A percentile compares a stretch with the other conserved stretches of the same genome.
phyloP scores from a whole-genome alignment of 1,140 invertebrate species.

The Pseudoatta argentina region DNA sequence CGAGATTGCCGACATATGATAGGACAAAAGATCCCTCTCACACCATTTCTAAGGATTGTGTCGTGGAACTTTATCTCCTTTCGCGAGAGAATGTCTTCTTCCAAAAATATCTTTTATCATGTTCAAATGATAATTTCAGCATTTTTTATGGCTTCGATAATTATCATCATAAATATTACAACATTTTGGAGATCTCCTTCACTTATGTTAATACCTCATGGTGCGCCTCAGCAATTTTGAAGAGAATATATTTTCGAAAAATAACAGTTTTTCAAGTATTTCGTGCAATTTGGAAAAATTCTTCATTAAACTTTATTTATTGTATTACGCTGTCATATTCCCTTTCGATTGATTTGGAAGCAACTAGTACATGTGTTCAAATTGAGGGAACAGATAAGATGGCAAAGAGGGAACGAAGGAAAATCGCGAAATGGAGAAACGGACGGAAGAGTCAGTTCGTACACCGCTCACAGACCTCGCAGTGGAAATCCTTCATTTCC shows the following conservation, averaged over 20 bases:
- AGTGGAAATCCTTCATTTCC: constrained; percentile 36
- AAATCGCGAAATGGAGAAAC: constrained; percentile 3
- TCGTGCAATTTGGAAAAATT: not conserved
- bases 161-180: not conserved
- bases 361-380: not conserved
- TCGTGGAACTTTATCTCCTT: constrained; percentile 32
- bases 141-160: not conserved
- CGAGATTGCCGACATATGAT: constrained; percentile 54
- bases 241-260: not conserved
- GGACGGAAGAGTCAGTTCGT: constrained; percentile 9
- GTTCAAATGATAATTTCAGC: not conserved
- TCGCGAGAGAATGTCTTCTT: constrained; percentile 46
- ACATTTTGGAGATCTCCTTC: not conserved
- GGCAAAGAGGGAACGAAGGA: not conserved
- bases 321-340: not conserved
- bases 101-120: constrained; percentile 63
- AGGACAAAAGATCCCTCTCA: not conserved
- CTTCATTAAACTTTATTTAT: not conserved
- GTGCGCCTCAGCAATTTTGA: not conserved
- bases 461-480: not conserved
- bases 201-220: not conserved
- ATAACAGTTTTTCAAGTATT: not conserved
- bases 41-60: not conserved
- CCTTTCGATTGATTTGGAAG: not conserved
- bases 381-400: constrained; percentile 30